These are phyloP conservation scores for Hetaerina titia DNA, from an alignment of 2,888 invertebrate genomes.

Conservation along the genomic window DNA sequence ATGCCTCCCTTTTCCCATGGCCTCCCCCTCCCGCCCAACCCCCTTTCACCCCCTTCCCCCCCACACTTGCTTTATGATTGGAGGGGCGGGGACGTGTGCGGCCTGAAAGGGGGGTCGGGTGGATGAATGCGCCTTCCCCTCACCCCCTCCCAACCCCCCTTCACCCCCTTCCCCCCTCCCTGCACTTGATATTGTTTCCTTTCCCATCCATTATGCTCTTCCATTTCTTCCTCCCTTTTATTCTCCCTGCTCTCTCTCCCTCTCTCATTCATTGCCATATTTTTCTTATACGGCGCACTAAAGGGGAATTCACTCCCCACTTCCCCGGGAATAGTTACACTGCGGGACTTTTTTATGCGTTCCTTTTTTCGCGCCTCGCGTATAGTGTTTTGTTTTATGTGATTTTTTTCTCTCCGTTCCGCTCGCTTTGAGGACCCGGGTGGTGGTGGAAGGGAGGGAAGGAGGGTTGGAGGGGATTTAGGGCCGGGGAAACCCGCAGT, in stretches of 20 bases:
- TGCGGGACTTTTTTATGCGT: neutral
- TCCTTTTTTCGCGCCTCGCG: slow-evolving; percentile 11
- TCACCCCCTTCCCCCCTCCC: neutral
- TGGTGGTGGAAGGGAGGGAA: neutral
- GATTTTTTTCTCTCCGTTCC: neutral
- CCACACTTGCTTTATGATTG: slow-evolving; percentile 14
- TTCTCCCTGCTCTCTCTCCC: neutral
- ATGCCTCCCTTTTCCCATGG: neutral
- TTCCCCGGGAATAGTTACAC: neutral
- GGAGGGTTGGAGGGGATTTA: neutral
- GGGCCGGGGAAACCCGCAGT: slow-evolving; percentile 50
- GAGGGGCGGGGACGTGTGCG: slow-evolving; percentile 24
- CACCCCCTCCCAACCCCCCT: neutral
- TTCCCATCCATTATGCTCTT: neutral
- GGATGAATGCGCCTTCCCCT: neutral
- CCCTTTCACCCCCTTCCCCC: too few relatives aligned
- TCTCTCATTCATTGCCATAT: neutral
- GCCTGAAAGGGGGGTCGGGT: slow-evolving; percentile 4
- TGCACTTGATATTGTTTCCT: neutral
- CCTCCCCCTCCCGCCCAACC: neutral
- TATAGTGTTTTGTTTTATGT: neutral
- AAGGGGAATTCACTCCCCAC: neutral
- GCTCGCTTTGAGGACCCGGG: neutral
- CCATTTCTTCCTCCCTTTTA: neutral
- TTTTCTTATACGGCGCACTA: neutral